phyloP scores from a whole-genome alignment of 2,797 vertebrate species.

The Tiaroga cobitis region DNA sequence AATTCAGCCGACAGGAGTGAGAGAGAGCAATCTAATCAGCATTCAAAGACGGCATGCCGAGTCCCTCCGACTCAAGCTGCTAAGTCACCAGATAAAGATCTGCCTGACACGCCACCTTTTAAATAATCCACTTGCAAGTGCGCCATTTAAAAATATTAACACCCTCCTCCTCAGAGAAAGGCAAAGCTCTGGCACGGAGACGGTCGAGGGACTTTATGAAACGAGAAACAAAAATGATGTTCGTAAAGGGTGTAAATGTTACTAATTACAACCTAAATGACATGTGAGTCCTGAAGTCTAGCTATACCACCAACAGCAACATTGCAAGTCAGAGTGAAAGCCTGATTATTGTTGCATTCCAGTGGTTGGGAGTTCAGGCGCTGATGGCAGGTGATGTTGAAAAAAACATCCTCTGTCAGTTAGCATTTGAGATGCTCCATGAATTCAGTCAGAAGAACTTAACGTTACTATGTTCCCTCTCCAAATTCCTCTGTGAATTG shows the following conservation, averaged over 20 bases:
- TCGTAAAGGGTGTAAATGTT: constrained; percentile 58
- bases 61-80: constrained; percentile 67
- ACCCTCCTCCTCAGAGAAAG: constrained; percentile 59
- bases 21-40: constrained; percentile 68
- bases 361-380: constrained; percentile 62
- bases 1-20: background rate
- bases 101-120: constrained; percentile 70
- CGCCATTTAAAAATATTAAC: constrained; percentile 72
- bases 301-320: background rate
- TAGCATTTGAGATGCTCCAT: constrained; percentile 75
- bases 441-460: constrained; percentile 76
- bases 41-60: constrained; percentile 71
- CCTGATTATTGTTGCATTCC: too few relatives aligned
- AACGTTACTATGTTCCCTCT: constrained; percentile 65
- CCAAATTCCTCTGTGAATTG: constrained; percentile 48
- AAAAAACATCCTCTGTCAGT: constrained; percentile 75
- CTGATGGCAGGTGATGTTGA: constrained; percentile 75
- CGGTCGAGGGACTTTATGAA: constrained; percentile 30
- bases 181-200: constrained; percentile 54
- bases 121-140: constrained; percentile 78
- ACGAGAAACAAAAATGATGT: constrained; percentile 36
- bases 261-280: constrained; percentile 67
- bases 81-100: constrained; percentile 73
- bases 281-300: constrained; percentile 45
- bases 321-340: too few relatives aligned